Percentiles rank a stretch among this genome's conserved stretches.
Evolutionary conservation across 2,888 invertebrate species (phyloP).

Genomic region (Andrena praecox): DNA sequence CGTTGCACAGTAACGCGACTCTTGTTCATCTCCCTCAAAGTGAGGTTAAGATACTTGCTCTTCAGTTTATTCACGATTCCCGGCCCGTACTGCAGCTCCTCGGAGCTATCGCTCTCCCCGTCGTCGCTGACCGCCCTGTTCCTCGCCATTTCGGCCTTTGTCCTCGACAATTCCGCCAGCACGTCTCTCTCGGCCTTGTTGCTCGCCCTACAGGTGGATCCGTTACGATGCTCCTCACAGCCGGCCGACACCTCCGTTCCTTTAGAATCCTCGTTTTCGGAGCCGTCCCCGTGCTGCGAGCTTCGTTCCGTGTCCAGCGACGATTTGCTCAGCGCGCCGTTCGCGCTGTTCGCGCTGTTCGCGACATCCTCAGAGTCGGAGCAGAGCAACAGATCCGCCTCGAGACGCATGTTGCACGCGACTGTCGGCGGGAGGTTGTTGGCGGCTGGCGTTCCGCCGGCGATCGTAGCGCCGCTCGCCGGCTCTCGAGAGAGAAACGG

Average conservation of each 20-base stretch:
- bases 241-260: neutral
- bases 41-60: slow-evolving; percentile 94
- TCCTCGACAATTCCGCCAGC: slow-evolving; percentile 40
- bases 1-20: slow-evolving; percentile 89
- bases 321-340: slow-evolving; percentile 75
- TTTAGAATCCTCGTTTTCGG: slow-evolving; percentile 66
- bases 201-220: slow-evolving; percentile 29
- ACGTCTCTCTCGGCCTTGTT: slow-evolving; percentile 53
- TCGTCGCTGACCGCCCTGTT: slow-evolving; percentile 72
- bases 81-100: slow-evolving; percentile 95
- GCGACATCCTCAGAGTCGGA: slow-evolving; percentile 79
- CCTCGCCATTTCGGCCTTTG: slow-evolving; percentile 56
- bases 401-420: slow-evolving; percentile 83
- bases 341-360: slow-evolving; percentile 75
- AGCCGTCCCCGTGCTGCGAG: slow-evolving; percentile 56
- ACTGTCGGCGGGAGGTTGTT: slow-evolving; percentile 75
- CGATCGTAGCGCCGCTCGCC: slow-evolving; percentile 59
- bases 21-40: slow-evolving; percentile 89
- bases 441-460: slow-evolving; percentile 44
- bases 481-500: slow-evolving; percentile 50
- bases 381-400: slow-evolving; percentile 78
- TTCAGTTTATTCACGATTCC: slow-evolving; percentile 95
- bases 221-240: slow-evolving; percentile 45
- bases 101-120: slow-evolving; percentile 87
- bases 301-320: slow-evolving; percentile 78